These are phyloP conservation scores for Mantis religiosa DNA, from an alignment of 2,888 invertebrate genomes.

Conservation along the genomic window DNA sequence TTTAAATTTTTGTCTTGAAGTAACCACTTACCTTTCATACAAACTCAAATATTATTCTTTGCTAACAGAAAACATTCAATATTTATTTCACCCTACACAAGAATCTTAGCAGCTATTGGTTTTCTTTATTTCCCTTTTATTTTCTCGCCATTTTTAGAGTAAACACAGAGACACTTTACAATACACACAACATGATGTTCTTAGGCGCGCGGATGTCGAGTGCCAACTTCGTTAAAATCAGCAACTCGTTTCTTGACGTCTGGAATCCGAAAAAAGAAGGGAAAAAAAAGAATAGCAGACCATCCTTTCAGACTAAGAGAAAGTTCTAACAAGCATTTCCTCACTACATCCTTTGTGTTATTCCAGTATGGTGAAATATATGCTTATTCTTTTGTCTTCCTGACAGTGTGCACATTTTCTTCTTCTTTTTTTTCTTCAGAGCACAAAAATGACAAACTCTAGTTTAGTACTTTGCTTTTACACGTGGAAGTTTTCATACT, in stretches of 20 bases:
- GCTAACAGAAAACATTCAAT: too few relatives aligned
- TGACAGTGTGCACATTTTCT: not conserved
- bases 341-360: not conserved
- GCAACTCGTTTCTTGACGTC: not conserved
- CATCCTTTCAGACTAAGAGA: not conserved
- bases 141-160: too few relatives aligned
- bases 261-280: not conserved
- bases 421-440: not conserved
- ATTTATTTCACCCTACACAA: too few relatives aligned
- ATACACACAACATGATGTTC: too few relatives aligned
- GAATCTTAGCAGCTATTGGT: too few relatives aligned
- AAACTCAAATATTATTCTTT: too few relatives aligned
- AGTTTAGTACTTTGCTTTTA: not conserved
- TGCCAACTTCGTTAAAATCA: not conserved
- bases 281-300: not conserved
- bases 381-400: not conserved
- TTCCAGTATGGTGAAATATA: not conserved
- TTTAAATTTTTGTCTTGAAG: too few relatives aligned
- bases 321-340: not conserved
- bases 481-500: not conserved
- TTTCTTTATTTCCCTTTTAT: too few relatives aligned
- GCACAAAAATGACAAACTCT: not conserved
- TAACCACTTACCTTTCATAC: too few relatives aligned
- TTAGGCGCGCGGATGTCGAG: too few relatives aligned
- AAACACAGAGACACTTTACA: too few relatives aligned